Evolutionary conservation across 2,113 vertebrate species (phyloP), one percentile per base, ranked within the genome.

Genomic region (Protobothrops flavoviridis): DNA sequence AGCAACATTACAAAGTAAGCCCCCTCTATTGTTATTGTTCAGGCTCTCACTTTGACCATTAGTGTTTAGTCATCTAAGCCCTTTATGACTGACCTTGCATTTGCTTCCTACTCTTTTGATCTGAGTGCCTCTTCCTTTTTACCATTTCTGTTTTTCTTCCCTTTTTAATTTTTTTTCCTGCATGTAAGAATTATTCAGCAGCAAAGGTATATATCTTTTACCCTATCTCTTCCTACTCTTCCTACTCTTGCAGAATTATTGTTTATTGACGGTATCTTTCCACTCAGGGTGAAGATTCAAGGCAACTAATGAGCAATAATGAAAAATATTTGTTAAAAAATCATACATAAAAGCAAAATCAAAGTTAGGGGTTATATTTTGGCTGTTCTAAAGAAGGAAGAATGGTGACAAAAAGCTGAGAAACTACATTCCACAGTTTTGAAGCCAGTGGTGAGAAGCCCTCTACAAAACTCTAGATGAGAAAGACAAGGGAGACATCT

Each of bases 1-100:
- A 2, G 95, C 96, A 7, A 89, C 91, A 5, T 93, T 98, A 56
- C 97, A 96, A 85, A 94, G 96, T 97, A 94, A 97, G 96, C 93
- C 93, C 61, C 17, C 43, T 89, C 50, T 48, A 29, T 50, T 87
- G 85, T 39, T 81, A 81, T 39, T 2, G 5, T 69, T 69, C 64
- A 69, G 64, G 29, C 29, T 33, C 1, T 69, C 29, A 15, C 29
- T 69, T 17, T 69, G 64, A 69, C 12, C 13, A 33, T 69, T 69
- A 15, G 29, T 5, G 0, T 69, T 6, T 69, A 69, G 5, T 69
- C 29, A 69, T 69, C 29, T 33, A 13, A 43, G 43, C 43, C 43
- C 43, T 43, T 69, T 69, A 69, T 69, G 10, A n/a, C 11, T 64
- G 61, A 69, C 29, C 64, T 33, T 69, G 64, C 29, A 33, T 69